Conservation (phyloP, 2,797 vertebrate species). For the Catharus ustulatus region DNA sequence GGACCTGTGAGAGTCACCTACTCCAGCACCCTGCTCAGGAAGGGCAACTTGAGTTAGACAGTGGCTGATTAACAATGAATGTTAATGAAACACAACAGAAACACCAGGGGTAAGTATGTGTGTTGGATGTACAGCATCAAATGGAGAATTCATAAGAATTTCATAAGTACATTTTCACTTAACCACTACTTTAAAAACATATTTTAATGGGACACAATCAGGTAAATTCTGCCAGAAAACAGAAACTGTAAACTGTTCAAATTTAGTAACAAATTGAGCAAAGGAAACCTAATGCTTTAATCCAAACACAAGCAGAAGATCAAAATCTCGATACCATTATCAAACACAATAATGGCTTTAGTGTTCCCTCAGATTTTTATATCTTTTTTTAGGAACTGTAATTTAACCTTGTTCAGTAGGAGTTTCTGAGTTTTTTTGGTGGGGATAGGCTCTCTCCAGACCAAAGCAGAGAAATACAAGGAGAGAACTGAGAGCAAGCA, state of each 20-base stretch:
- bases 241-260: constrained; percentile 2
- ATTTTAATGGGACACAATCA: neutral
- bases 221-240: neutral
- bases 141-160: neutral
- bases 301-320: neutral
- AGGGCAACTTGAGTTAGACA: neutral
- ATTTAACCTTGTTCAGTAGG: neutral
- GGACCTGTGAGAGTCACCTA: neutral
- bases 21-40: neutral
- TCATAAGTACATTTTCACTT: neutral
- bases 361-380: neutral
- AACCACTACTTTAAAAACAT: neutral
- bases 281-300: constrained; percentile 15
- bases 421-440: neutral
- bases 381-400: neutral
- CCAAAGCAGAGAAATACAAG: constrained; percentile 5
- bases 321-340: neutral
- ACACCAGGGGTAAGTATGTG: neutral
- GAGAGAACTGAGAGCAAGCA: constrained; percentile 15
- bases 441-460: neutral
- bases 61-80: neutral
- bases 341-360: constrained; percentile 7
- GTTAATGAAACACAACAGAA: neutral
- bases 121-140: neutral
- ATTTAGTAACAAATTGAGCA: neutral